Evolutionary conservation across 1,140 invertebrate genomes (phyloP).

Genomic region (Lasaia peninsularis): DNA sequence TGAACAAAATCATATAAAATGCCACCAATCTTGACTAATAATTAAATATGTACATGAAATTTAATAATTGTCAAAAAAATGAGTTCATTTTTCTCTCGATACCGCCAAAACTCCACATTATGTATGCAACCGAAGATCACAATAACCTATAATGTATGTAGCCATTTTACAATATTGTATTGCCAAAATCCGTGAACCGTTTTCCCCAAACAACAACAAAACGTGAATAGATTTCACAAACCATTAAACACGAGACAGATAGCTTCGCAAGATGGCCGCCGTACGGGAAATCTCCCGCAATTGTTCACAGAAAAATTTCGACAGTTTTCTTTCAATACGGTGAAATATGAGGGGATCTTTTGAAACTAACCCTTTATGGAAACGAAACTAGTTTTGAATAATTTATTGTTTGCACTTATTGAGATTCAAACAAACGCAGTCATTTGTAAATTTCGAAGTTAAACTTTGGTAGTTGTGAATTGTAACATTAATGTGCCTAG

Average conservation of each 20-base stretch:
- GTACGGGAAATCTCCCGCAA: slow-evolving; percentile 56
- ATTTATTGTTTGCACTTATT: slow-evolving; percentile 26
- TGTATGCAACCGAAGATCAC: not conserved
- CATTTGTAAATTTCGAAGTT: not conserved
- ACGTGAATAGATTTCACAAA: slow-evolving; percentile 63
- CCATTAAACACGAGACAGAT: slow-evolving; percentile 68
- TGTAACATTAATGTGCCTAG: no score
- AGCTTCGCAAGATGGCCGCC: slow-evolving; percentile 58
- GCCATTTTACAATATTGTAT: not conserved
- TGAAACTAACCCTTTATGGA: slow-evolving; percentile 52
- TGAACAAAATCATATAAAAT: no score
- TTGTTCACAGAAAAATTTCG: slow-evolving; percentile 48
- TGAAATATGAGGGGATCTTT: slow-evolving; percentile 50
- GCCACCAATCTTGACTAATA: no score
- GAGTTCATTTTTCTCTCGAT: no score
- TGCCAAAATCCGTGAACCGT: slow-evolving; percentile 11
- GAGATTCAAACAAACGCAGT: slow-evolving; percentile 13
- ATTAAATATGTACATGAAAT: no score
- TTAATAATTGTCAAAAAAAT: no score
- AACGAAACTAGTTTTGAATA: slow-evolving; percentile 36
- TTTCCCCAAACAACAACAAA: slow-evolving; percentile 38
- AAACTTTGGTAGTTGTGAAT: not conserved
- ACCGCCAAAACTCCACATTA: not conserved
- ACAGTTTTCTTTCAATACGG: slow-evolving; percentile 59
- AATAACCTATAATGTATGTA: no score